Percentiles rank a stretch among this genome's conserved stretches.
Conservation (phyloP, 2,888 invertebrate genomes). For the Heliconius erato region DNA sequence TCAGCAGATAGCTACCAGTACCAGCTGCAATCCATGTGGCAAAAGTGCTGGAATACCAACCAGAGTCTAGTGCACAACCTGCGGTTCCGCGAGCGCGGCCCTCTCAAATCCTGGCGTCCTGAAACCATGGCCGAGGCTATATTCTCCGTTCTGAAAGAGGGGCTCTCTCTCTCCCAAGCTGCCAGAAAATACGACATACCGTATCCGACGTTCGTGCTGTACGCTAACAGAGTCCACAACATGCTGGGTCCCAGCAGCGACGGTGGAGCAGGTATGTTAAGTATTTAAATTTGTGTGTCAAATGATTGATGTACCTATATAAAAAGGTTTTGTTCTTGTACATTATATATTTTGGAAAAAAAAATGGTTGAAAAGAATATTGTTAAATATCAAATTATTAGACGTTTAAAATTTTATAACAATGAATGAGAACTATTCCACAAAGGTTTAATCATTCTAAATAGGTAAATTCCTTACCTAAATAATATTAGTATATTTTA, state of each 20-base stretch:
- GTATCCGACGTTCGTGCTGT: conserved; percentile 96
- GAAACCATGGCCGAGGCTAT: conserved; percentile 98
- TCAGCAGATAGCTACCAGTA: conserved; percentile 97
- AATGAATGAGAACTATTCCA: background rate
- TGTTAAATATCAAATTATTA: background rate
- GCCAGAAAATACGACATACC: conserved; percentile 98
- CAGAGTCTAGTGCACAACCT: conserved; percentile 96
- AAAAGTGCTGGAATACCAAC: conserved; percentile 97
- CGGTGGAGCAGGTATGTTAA: conserved; percentile 92
- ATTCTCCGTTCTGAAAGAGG: conserved; percentile 96
- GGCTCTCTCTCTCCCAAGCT: conserved; percentile 94
- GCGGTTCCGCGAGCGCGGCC: conserved; percentile 96
- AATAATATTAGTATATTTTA: background rate
- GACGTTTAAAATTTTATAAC: background rate
- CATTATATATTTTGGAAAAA: background rate
- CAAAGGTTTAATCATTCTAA: background rate
- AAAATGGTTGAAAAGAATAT: background rate
- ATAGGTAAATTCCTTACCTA: background rate
- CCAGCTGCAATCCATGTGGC: conserved; percentile 97
- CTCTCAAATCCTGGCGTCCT: conserved; percentile 96
- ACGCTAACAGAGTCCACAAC: conserved; percentile 96
- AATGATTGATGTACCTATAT: conserved; percentile 48
- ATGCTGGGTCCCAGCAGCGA: conserved; percentile 97
- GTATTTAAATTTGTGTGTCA: conserved; percentile 54
- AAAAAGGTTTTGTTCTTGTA: conserved; percentile 1